Evolutionary conservation across 2,797 vertebrate species (phyloP).

Genomic region (Champsocephalus gunnari): DNA sequence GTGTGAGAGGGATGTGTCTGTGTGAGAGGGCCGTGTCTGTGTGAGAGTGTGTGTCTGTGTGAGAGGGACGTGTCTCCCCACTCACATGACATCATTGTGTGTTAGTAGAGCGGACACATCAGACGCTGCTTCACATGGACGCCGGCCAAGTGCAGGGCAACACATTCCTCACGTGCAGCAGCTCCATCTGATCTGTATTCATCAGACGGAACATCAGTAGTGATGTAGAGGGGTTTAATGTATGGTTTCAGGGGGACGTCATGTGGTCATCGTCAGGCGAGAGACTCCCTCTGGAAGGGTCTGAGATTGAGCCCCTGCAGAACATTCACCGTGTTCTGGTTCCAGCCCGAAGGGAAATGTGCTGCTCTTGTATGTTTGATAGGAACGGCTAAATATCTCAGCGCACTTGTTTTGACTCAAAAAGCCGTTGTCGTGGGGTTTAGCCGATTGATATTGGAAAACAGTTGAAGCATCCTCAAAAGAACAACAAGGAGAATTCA

Average conservation of each 20-base stretch:
- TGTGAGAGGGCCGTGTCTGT: slow-evolving; percentile 7
- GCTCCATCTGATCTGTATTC: neutral
- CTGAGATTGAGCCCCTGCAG: neutral
- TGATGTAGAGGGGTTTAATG: neutral
- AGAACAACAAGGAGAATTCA: neutral
- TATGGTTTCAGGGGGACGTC: neutral
- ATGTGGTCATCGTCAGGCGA: too few species aligned
- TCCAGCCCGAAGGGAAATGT: neutral
- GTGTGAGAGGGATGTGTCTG: slow-evolving; percentile 46
- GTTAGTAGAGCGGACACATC: slow-evolving; percentile 62
- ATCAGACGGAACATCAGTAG: neutral
- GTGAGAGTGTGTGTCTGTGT: slow-evolving; percentile 19
- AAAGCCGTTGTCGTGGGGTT: neutral
- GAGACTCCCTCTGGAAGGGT: too few species aligned
- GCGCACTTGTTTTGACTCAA: neutral
- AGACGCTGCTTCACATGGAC: slow-evolving; percentile 60
- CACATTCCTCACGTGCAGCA: slow-evolving; percentile 33
- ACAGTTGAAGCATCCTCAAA: neutral
- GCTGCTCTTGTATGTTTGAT: neutral
- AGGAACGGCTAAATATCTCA: neutral
- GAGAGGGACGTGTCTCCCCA: slow-evolving; percentile 47
- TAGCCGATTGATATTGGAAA: neutral
- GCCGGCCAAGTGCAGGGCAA: slow-evolving; percentile 34
- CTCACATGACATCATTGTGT: slow-evolving; percentile 73
- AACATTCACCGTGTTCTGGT: neutral